Percentiles rank a stretch among this genome's conserved stretches.
Conservation (phyloP, 2,888 invertebrate species). For the Apamea sordens region DNA sequence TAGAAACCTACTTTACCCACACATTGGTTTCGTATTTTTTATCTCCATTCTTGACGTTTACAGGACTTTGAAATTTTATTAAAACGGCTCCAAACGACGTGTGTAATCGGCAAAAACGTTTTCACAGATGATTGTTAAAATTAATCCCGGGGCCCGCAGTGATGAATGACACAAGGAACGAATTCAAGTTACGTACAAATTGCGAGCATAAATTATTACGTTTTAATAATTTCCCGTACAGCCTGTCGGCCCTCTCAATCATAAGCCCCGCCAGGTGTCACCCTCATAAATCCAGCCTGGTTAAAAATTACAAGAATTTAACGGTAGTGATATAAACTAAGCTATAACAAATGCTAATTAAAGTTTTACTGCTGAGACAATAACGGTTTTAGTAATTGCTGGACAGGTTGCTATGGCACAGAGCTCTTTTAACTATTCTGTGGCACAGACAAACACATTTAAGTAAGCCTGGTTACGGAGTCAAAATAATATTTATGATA, state of each 20-base stretch:
- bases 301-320: slow-evolving; percentile 82
- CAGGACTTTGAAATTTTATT: slow-evolving; percentile 41
- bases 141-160: slow-evolving; percentile 82
- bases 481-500: neutral
- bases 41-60: slow-evolving; percentile 10
- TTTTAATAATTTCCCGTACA: slow-evolving; percentile 89
- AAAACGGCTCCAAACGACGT: slow-evolving; percentile 43
- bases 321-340: slow-evolving; percentile 63
- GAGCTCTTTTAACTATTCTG: neutral
- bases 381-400: slow-evolving; percentile 23
- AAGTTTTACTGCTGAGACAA: slow-evolving; percentile 44
- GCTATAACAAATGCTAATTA: slow-evolving; percentile 56
- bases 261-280: slow-evolving; percentile 84
- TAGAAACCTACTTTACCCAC: neutral
- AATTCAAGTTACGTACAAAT: slow-evolving; percentile 89
- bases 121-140: slow-evolving; percentile 85
- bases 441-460: neutral
- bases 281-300: slow-evolving; percentile 82
- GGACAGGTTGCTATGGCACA: neutral
- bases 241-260: slow-evolving; percentile 82
- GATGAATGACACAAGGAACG: slow-evolving; percentile 89
- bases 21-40: slow-evolving; percentile 33
- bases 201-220: slow-evolving; percentile 88
- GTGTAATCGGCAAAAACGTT: slow-evolving; percentile 75
- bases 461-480: neutral